Percentiles rank a stretch among this genome's conserved stretches.
Conservation (phyloP, 23 tunicate species). For the Trididemnum miniatum region DNA sequence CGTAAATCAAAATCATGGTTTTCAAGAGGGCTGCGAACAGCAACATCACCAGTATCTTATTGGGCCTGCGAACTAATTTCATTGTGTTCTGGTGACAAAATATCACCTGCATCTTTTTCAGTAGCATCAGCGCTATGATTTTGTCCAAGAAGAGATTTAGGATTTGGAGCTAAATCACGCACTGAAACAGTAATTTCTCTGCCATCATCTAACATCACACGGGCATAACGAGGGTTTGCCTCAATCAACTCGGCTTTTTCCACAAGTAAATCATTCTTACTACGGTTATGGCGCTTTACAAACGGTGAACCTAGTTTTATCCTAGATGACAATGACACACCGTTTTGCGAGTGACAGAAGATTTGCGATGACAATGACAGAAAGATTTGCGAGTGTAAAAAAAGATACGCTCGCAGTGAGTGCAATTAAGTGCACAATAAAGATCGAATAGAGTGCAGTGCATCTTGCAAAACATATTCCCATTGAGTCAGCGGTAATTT, state of each 20-base stretch:
- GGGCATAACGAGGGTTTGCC: background rate
- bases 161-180: background rate
- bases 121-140: background rate
- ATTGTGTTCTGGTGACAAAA: background rate
- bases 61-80: background rate
- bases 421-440: background rate
- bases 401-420: background rate
- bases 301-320: background rate
- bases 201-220: background rate
- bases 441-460: background rate
- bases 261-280: background rate
- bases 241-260: background rate
- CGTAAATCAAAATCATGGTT: background rate
- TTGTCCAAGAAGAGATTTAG: background rate
- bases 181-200: background rate
- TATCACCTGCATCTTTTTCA: background rate
- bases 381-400: background rate
- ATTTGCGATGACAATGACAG: background rate
- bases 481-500: background rate
- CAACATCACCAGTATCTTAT: background rate
- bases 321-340: background rate
- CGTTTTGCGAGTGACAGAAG: background rate
- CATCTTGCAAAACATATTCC: background rate
- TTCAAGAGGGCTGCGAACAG: background rate
- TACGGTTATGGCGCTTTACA: background rate